Base-by-base conservation (phyloP, 2,797 vertebrate species). In the Dendrocincla tyrannina region DNA sequence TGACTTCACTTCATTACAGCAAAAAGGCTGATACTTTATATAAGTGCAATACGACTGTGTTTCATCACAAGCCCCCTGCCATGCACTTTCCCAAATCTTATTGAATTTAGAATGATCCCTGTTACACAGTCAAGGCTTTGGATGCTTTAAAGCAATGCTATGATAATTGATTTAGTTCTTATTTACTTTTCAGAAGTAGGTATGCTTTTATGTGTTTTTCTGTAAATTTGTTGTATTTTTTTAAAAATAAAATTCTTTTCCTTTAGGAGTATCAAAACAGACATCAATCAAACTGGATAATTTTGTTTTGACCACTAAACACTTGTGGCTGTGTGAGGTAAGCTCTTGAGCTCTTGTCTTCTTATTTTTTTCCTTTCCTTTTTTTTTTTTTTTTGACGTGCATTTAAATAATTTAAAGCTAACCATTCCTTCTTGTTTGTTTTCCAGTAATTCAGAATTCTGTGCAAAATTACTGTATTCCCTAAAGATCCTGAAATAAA, bases 301-400 rank as follows among this genome's bases (percentile, higher is more conserved):
- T 78, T 82, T 89, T 93, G 3, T 53, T 80, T 81, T 95, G 91
- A 95, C 72, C 11, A 32, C 47, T 81, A 70, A 75, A 63, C 2
- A 39, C 3, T 74, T 66, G 13, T n/a, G 9, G 16, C 13, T 90
- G 49, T 91, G 50, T 37, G 28, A 96, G 90, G 92, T 97, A 95
- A 86, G 91, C 7, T 9, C 3, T 44, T 46, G n/a, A 86, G 88
- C 5, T 10, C 3, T 44, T 46, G 28, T 49, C 5, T 3, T 60
- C 4, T 37, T 52, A 2, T 7, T 30, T 9, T 4, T 2, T 7
- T 5, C 30, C 8, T 4, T 44, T 13, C 6, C 11, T 7, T 17
- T 14, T 28, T 12, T 12, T 2, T 55, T 2, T 2, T 27, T n/a
- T n/a, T 25, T 30, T 10, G 4, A 46, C 6, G 5, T 22, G 3